Evolutionary conservation across 2,797 vertebrate genomes (phyloP), one percentile per base, ranked within the genome.

Genomic region (Podarcis siculus): DNA sequence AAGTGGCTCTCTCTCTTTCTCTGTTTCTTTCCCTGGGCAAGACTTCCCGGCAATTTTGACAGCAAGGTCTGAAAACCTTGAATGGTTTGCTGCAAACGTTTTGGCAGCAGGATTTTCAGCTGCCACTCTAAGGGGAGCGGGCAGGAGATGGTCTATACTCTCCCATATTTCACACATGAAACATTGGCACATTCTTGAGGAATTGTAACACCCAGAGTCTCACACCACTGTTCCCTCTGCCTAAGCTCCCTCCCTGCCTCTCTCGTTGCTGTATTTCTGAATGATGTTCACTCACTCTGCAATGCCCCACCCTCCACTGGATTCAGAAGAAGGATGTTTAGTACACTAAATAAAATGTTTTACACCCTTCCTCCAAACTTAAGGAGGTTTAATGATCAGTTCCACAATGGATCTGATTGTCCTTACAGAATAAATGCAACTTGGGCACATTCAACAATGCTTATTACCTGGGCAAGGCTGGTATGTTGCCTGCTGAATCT

Each of bases 81-180:
- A 37, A 77, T 23, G n/a, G 78, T 77, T 86, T 89, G 55, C 61
- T 76, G 88, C 83, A 85, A 82, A 88, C 10, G 8, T 87, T 85
- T 82, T 61, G 89, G 83, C 35, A 77, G 39, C 55, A 71, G 64
- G 78, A 82, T 58, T 73, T 42, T 76, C 83, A 69, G 79, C 71
- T 89, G 88, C 83, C 79, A 82, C 30, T 86, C 83, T 17, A 1
- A 58, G 15, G 37, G 7, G 64, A 61, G 10, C 15, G 12, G 27
- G 1, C 15, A 37, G 5, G 25, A 30, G 21, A 35, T 4, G 35
- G 45, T 8, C 66, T 17, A 21, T 72, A 23, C 25, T 35, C 25
- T 85, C 55, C 69, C 66, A 45, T n/a, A 89, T 75, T 49, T 66
- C 69, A 81, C 37, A 84, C 67, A 66, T 80, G 77, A 79, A 73